Base-by-base conservation (phyloP, 1,140 invertebrate species). In the Nixonia krombeini region DNA sequence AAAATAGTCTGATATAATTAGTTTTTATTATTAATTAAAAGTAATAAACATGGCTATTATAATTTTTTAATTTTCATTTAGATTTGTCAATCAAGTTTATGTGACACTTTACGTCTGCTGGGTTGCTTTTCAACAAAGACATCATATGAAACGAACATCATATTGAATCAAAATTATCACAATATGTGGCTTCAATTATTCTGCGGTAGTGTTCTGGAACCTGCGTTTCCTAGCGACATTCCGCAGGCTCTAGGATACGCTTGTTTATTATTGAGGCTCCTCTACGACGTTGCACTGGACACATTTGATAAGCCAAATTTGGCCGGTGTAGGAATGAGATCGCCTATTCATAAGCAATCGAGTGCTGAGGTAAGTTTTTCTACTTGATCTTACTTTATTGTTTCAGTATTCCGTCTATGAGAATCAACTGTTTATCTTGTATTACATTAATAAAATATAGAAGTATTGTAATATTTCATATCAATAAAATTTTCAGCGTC, bases 241-340 rank as follows among this genome's bases (percentile, higher is more conserved):
- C 91, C 93, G 9, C 85, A 88, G 10, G 87, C 89, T 5, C 81
- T 95, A 46, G 87, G 89, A 4, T 93, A 94, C 72, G 91, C 92
- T 1, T 93, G 93, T 74, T 86, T 96, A 6, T 85, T 97, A 2
- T 86, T 96, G 65, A 87, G 96, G 49, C 80, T 97, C 10, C 81
- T 98, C 0, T 97, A 97, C 74, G 95, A 97, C 75, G 93, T 97
- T 41, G 94, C 96, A 0, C 85, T 97, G 31, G 96, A 98, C 79
- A 89, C 93, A 13, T 97, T 95, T 77, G 95, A 97, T 73, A 94
- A 94, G 74, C 92, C 92, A 0, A 91, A 90, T 66, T 86, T 91
- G 50, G 88, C 88, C 42, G 83, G 83, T 42, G 74, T 87, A 15
- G 89, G 90, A 9, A 89, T 90, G 65, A 90, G 90, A 76, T 89